Conservation (phyloP, 2,113 vertebrate species). For the Ahaetulla prasina region DNA sequence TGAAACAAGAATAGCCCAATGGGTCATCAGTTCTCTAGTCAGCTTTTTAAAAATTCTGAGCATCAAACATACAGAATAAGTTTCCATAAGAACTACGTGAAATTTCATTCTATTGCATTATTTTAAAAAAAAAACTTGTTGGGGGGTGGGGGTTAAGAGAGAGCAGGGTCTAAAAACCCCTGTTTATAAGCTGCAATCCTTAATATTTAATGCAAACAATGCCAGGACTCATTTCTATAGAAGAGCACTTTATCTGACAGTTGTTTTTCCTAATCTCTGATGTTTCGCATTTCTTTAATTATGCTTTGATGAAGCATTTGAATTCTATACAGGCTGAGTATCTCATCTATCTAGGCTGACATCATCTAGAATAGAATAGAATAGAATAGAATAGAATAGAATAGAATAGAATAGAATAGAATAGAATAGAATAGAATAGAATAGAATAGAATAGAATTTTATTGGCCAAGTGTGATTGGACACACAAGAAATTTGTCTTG, state of each 20-base stretch:
- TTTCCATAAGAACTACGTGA: constrained; percentile 17
- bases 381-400: too few relatives aligned
- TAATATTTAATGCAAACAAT: background rate
- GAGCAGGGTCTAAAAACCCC: too few relatives aligned
- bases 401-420: too few relatives aligned
- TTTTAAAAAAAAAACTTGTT: background rate
- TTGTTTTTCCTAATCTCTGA: background rate
- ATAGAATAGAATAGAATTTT: too few relatives aligned
- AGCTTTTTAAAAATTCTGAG: constrained; percentile 19
- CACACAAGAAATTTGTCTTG: too few relatives aligned
- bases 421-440: too few relatives aligned
- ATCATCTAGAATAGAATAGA: too few relatives aligned
- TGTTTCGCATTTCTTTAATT: background rate
- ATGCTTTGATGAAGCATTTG: background rate
- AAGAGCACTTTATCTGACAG: background rate
- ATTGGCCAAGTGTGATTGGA: too few relatives aligned
- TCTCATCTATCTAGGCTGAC: background rate
- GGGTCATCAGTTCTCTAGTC: background rate
- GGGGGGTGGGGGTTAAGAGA: background rate
- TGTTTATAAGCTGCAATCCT: background rate
- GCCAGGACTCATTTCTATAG: background rate
- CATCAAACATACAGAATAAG: constrained; percentile 21
- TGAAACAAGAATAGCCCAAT: too few relatives aligned
- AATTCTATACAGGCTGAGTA: background rate
- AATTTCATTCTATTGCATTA: background rate